Base-by-base conservation (phyloP, 2,797 vertebrate species). In the Amphiprion clarkii region DNA sequence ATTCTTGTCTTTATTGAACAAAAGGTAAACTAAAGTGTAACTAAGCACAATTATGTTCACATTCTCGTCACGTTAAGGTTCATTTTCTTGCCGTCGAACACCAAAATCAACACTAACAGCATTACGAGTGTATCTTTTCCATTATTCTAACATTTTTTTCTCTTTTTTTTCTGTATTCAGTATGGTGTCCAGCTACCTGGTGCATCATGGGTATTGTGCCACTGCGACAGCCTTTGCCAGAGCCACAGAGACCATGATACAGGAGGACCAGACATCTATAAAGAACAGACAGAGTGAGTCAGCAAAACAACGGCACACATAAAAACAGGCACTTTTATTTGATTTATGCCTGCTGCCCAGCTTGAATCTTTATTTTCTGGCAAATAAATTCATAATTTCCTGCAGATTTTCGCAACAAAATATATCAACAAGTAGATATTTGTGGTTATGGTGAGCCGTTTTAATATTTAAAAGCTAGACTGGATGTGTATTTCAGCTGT, bases 251-350 rank as follows among this genome's bases (percentile, higher is more conserved):
- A 98, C 96, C 79, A 94, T 96, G 80, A 98, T 99, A 94, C 97
- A 98, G 88, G 98, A 99, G 94, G 98, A 99, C 89, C 98, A 97
- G 94, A 93, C 94, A 68, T 99, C 98, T 85, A 99, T 99, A 97
- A 99, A 98, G 93, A 99, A 99, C 85, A 96, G 98, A 93, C 98
- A 99, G 95, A 98, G 98, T 99, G 94, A 97, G 97, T 96, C 88
- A 95, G 93, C 79, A 16, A 10, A 23, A 1, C 33, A 10, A 9
- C 8, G 2, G 33, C 33, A 9, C 33, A 36, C 33, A 36, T 5
- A 44, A 3, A 44, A 17, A 44, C 14, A 8, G 0, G 16, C 17
- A 0, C 7, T 48, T 48, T n/a, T 17, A 48, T 48, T 7, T 48
- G 19, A 21, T 6, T n/a, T 17, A 5, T 19, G 3, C 3, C 44